These are phyloP conservation scores for Machaerirhynchus nigripectus DNA, from an alignment of 2,113 vertebrate genomes.

Conservation along the genomic window DNA sequence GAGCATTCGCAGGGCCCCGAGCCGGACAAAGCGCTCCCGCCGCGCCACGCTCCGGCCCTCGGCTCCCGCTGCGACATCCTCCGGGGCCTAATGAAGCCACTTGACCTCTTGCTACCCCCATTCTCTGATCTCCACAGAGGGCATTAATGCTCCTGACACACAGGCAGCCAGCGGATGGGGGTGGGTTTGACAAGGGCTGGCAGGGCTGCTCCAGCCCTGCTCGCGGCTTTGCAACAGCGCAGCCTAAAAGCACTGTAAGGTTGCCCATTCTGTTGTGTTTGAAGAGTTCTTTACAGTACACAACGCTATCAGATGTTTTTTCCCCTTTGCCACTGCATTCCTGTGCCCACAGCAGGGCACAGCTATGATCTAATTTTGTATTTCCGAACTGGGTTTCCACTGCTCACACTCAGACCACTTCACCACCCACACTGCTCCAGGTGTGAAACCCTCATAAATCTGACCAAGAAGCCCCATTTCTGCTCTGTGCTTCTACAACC, in stretches of 20 bases:
- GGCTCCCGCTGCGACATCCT: background rate
- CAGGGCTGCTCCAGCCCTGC: background rate
- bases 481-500: background rate
- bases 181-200: background rate
- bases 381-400: background rate
- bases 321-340: background rate
- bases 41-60: background rate
- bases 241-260: rapidly evolving
- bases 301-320: background rate
- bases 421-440: rapidly evolving
- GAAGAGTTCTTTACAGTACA: background rate
- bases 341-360: background rate
- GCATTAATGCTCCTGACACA: background rate
- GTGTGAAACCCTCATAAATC: background rate
- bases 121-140: background rate
- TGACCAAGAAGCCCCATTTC: background rate
- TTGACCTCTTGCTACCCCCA: slow-evolving; percentile 22
- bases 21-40: background rate
- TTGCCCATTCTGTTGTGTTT: background rate
- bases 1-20: rapidly evolving
- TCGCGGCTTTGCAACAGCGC: background rate
- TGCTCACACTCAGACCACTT: rapidly evolving
- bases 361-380: background rate
- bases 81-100: background rate
- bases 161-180: background rate